phyloP scores from a whole-genome alignment of 1,140 invertebrate genomes.

The Aporrectodea caliginosa region DNA sequence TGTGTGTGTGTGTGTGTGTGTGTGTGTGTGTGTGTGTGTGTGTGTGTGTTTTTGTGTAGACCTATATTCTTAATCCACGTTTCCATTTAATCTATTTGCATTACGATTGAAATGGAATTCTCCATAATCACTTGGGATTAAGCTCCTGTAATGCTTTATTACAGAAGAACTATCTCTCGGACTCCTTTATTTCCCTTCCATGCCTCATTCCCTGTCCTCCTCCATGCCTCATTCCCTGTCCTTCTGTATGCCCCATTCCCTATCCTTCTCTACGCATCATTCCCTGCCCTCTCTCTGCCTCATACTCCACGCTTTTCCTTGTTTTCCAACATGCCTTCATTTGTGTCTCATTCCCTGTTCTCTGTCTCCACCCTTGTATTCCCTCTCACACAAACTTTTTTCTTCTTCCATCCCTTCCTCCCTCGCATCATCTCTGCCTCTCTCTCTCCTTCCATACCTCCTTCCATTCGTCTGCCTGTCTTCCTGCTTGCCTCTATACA shows the following conservation, averaged over 20 bases:
- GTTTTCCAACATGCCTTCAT: too few relatives aligned
- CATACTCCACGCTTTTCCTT: too few relatives aligned
- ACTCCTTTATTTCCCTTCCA: not conserved
- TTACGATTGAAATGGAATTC: too few relatives aligned
- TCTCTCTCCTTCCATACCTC: not conserved
- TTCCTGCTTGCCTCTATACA: not conserved
- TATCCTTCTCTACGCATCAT: not conserved
- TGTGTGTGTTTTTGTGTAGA: too few relatives aligned
- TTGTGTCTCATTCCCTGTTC: not conserved
- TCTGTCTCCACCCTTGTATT: not conserved
- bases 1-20: too few relatives aligned
- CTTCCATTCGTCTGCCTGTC: not conserved
- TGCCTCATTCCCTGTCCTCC: not conserved
- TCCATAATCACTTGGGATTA: too few relatives aligned
- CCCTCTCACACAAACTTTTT: not conserved
- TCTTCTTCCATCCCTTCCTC: not conserved
- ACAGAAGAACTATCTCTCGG: not conserved
- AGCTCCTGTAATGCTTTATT: not conserved
- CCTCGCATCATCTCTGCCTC: not conserved
- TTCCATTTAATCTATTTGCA: too few relatives aligned
- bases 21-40: too few relatives aligned
- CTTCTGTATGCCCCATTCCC: not conserved
- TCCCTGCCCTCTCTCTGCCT: not conserved
- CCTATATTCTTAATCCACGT: too few relatives aligned
- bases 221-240: not conserved